phyloP scores from a whole-genome alignment of 2,888 invertebrate species.

The Pyrrhosoma nymphula region DNA sequence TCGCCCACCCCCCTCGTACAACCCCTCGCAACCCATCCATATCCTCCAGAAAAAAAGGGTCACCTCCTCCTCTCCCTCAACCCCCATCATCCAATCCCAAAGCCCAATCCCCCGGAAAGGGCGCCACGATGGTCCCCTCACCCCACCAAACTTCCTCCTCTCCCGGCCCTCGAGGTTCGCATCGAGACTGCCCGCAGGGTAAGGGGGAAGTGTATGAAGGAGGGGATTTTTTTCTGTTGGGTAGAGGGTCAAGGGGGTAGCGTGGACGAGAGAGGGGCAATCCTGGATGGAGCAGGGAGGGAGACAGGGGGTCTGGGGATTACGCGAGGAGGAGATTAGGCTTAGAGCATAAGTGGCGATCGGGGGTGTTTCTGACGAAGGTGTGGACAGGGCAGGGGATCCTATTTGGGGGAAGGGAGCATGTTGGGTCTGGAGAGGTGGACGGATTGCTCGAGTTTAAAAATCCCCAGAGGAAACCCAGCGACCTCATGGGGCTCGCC shows the following conservation, averaged over 20 bases:
- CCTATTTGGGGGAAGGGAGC: not conserved
- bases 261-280: slow-evolving; percentile 67
- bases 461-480: not conserved
- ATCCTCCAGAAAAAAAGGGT: not conserved
- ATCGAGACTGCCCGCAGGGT: not conserved
- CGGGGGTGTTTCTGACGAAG: slow-evolving; percentile 62
- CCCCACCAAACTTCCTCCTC: not conserved
- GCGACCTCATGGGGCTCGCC: not conserved
- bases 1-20: not conserved
- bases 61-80: not conserved
- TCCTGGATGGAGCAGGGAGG: slow-evolving; percentile 30
- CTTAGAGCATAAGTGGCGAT: slow-evolving; percentile 68
- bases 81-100: not conserved
- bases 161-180: not conserved
- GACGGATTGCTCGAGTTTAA: not conserved
- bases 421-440: not conserved
- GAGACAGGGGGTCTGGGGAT: slow-evolving; percentile 72
- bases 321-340: slow-evolving; percentile 72
- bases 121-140: not conserved
- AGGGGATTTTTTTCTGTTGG: not conserved
- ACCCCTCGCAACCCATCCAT: not conserved
- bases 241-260: not conserved
- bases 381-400: not conserved
- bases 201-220: not conserved
- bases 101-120: not conserved